Evolutionary conservation across 2,797 vertebrate genomes (phyloP).

Genomic region (Triplophysa bombifrons): DNA sequence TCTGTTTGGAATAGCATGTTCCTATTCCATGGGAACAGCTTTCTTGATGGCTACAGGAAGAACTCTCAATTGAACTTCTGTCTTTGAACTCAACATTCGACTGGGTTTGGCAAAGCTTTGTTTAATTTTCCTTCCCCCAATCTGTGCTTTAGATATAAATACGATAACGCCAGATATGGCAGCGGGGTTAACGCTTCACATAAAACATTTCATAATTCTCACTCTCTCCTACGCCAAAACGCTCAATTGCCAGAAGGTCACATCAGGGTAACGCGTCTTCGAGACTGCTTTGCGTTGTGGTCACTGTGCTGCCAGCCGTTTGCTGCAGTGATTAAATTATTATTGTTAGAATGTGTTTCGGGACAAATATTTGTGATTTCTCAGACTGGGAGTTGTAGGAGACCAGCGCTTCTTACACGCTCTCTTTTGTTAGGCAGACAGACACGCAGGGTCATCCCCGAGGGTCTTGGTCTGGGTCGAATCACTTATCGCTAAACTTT

Average conservation of each 20-base stretch:
- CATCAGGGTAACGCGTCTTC: slow-evolving; percentile 39
- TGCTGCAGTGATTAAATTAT: slow-evolving; percentile 35
- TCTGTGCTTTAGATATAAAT: slow-evolving; percentile 73
- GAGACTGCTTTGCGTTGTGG: slow-evolving; percentile 32
- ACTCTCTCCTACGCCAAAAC: slow-evolving; percentile 57
- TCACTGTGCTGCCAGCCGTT: neutral
- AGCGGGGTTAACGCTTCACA: slow-evolving; percentile 59
- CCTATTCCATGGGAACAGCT: slow-evolving; percentile 72
- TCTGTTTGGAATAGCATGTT: slow-evolving; percentile 59
- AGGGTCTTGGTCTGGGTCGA: slow-evolving; percentile 50
- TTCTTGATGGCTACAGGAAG: slow-evolving; percentile 65
- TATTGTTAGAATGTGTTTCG: slow-evolving; percentile 31
- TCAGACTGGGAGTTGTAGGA: slow-evolving; percentile 48
- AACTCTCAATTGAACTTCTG: slow-evolving; percentile 63
- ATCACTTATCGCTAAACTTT: slow-evolving; percentile 49
- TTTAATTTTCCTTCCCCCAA: slow-evolving; percentile 69
- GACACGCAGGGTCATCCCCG: slow-evolving; percentile 50
- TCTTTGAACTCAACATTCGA: slow-evolving; percentile 58
- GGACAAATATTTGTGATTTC: slow-evolving; percentile 47
- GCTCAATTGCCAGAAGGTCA: slow-evolving; percentile 60
- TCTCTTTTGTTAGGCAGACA: slow-evolving; percentile 52
- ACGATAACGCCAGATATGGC: slow-evolving; percentile 71
- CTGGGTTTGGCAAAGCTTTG: slow-evolving; percentile 61
- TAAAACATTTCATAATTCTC: slow-evolving; percentile 66
- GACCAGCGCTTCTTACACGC: slow-evolving; percentile 26